Conservation (phyloP, 2,888 invertebrate genomes). For the Stomorhina lunata region DNA sequence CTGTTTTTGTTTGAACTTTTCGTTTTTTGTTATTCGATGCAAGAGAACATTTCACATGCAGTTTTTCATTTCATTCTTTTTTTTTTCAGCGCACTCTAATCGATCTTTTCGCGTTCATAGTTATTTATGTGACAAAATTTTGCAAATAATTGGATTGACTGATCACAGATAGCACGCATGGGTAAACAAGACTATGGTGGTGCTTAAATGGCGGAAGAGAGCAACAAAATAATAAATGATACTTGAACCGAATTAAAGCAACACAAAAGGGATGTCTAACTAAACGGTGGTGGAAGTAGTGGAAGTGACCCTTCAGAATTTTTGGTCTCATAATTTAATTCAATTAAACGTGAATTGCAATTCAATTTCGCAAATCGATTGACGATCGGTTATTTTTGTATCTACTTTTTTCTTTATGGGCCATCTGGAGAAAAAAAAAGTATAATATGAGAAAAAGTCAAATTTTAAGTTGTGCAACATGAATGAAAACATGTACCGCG, state of each 20-base stretch:
- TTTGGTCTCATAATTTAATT: constrained; percentile 75
- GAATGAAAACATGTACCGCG: background rate
- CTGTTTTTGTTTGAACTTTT: constrained; percentile 6
- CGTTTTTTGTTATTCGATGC: constrained; percentile 1
- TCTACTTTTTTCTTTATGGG: background rate
- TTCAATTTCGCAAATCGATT: constrained; percentile 62
- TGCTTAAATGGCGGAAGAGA: constrained; percentile 36
- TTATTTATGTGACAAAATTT: constrained; percentile 80
- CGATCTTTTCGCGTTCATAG: constrained; percentile 69
- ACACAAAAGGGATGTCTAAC: background rate
- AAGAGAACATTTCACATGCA: constrained; percentile 41
- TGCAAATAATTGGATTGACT: constrained; percentile 80
- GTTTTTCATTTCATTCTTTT: background rate
- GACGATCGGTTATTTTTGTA: constrained; percentile 22
- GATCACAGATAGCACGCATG: constrained; percentile 76
- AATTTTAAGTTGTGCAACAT: background rate
- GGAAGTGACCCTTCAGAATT: constrained; percentile 47
- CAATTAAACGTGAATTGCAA: constrained; percentile 77
- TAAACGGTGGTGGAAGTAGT: constrained; percentile 16
- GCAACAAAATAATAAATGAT: constrained; percentile 4
- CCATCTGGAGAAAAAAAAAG: background rate
- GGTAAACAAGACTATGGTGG: constrained; percentile 53
- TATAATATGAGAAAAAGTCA: background rate
- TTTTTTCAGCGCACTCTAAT: constrained; percentile 45
- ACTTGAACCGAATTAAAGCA: background rate